Percentiles rank a stretch among this genome's conserved stretches.
Conservation (phyloP, 2,113 vertebrate genomes). For the Electrona antarctica region DNA sequence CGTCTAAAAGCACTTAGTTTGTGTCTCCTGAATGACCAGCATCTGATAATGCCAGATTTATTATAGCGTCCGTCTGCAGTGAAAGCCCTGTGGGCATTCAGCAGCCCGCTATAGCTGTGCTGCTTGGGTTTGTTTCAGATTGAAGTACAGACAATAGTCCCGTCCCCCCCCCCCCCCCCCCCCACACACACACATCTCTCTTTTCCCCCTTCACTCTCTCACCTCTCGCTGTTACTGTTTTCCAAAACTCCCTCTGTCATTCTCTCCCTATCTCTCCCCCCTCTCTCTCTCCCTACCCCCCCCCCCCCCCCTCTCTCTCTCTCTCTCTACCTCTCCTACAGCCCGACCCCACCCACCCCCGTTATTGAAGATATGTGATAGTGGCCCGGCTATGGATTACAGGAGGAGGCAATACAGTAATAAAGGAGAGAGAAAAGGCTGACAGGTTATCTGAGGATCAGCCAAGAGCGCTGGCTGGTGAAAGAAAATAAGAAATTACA, state of each 20-base stretch:
- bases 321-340: slow-evolving; percentile 34
- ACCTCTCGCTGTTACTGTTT: too few relatives aligned
- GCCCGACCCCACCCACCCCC: not conserved
- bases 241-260: too few relatives aligned
- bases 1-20: slow-evolving; percentile 72
- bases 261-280: slow-evolving; percentile 7
- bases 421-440: slow-evolving; percentile 40
- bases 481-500: slow-evolving; percentile 45
- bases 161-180: too few relatives aligned
- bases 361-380: slow-evolving; percentile 51
- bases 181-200: too few relatives aligned
- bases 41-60: slow-evolving; percentile 75
- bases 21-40: slow-evolving; percentile 61
- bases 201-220: too few relatives aligned
- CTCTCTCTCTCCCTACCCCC: slow-evolving; percentile 11
- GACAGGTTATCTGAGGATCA: slow-evolving; percentile 53
- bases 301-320: slow-evolving; percentile 13
- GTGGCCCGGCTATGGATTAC: slow-evolving; percentile 35
- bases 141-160: slow-evolving; percentile 21
- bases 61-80: slow-evolving; percentile 52
- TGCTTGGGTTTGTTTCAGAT: slow-evolving; percentile 66
- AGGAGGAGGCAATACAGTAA: slow-evolving; percentile 43
- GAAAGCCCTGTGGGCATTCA: slow-evolving; percentile 54
- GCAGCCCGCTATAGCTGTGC: slow-evolving; percentile 32
- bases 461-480: slow-evolving; percentile 16